Evolutionary conservation across 1,140 invertebrate genomes (phyloP).

Genomic region (Drosophila virilis): DNA sequence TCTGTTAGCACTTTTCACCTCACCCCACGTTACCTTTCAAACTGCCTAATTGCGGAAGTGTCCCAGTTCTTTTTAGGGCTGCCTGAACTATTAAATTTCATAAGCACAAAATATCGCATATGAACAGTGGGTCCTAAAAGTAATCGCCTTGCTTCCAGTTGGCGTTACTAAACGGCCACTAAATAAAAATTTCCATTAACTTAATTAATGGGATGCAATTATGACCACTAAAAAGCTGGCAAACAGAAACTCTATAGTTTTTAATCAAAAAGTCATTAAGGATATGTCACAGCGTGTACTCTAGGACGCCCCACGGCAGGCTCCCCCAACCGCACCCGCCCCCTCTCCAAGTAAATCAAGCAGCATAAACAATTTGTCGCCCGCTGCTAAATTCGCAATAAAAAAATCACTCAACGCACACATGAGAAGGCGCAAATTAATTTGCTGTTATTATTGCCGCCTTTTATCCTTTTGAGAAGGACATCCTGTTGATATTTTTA

Average conservation of each 20-base stretch:
- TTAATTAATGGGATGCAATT: conserved; percentile 74
- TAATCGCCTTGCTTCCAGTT: conserved; percentile 19
- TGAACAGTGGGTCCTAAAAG: conserved; percentile 55
- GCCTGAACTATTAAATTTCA: conserved; percentile 43
- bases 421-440: conserved; percentile 59
- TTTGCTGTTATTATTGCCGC: conserved; percentile 58
- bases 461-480: conserved; percentile 54
- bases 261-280: conserved; percentile 74
- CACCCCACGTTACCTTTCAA: neutral
- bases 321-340: neutral
- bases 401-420: conserved; percentile 67
- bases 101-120: conserved; percentile 49
- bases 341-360: conserved; percentile 56
- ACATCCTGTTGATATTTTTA: conserved; percentile 66
- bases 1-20: neutral
- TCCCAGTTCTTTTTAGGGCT: conserved; percentile 2
- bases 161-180: conserved; percentile 37
- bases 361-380: conserved; percentile 73
- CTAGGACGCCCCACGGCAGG: neutral
- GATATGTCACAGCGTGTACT: conserved; percentile 61
- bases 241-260: conserved; percentile 73
- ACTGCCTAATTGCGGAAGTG: conserved; percentile 36
- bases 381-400: conserved; percentile 70
- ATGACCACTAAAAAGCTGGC: conserved; percentile 70
- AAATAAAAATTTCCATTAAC: conserved; percentile 80